Base-by-base conservation (phyloP, 2,797 vertebrate species). In the Rousettus madagascariensis region DNA sequence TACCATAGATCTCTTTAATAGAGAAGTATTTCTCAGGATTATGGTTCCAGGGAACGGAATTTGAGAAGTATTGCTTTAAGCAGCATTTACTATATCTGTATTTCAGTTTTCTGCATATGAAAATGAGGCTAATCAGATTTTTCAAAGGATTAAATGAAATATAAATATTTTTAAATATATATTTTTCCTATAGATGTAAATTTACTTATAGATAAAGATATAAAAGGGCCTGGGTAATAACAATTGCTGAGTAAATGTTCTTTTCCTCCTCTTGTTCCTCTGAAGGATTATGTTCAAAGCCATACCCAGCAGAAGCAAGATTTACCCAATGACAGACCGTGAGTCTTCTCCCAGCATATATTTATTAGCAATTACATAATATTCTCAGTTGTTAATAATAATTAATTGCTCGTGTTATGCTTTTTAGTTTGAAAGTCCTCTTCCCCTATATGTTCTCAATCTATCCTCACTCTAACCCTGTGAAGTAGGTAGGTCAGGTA, bases 311-410 rank as follows among this genome's bases (percentile, higher is more conserved):
- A 84, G 51, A 90, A 72, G 17, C 46, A 86, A 95, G 6, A 82
- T 93, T 95, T 92, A 90, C 28, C 1, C 65, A 65, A 28, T 66
- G 57, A 78, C 30, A 93, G 57, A 63, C 36, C 20, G 30, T 41
- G 22, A 93, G 20, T 33, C 33, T 33, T 33, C 33, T 33, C 82
- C 95, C 43, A 90, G 46, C 69, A 90, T 63, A 33, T 55, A 85
- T 57, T 95, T 92, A 78, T 71, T 92, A 78, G 41, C 92, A 94
- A 84, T 86, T 79, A 89, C 46, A 49, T 88, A 90, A 68, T 91
- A 83, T 57, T 63, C 49, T 79, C 53, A 41, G 33, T 88, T 68
- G 17, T 82, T 91, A 89, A 78, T 59, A 91, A 87, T 6, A 95
- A 84, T 49, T 69, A 92, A 90, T 78, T 89, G 83, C 59, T 86